phyloP scores from a whole-genome alignment of 2,113 vertebrate genomes.

The Phoxinus phoxinus region DNA sequence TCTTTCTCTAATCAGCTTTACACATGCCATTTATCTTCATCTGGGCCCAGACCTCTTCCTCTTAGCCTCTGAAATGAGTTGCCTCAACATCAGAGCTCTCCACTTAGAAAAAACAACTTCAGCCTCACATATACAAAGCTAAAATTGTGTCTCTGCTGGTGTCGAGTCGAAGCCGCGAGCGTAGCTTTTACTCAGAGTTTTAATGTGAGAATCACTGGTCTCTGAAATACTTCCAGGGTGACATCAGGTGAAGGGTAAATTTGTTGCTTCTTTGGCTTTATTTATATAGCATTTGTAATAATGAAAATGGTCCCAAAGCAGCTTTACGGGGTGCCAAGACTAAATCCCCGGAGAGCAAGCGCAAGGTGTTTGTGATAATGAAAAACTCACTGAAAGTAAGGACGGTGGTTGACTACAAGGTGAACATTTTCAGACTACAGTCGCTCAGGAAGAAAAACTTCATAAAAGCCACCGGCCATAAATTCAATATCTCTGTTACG shows the following conservation, averaged over 20 bases:
- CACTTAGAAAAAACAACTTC: conserved; percentile 19
- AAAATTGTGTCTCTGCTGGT: conserved; percentile 44
- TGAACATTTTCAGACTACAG: not conserved
- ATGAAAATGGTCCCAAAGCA: conserved; percentile 12
- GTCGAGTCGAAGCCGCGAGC: not conserved
- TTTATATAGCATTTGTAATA: conserved; percentile 5
- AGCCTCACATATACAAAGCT: not conserved
- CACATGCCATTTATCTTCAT: conserved; percentile 57
- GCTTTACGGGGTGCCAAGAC: not conserved
- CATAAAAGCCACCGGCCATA: not conserved
- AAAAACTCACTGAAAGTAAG: conserved; percentile 22
- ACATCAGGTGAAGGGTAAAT: conserved; percentile 25
- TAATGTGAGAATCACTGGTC: not conserved
- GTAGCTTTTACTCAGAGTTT: not conserved
- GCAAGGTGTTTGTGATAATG: conserved; percentile 20
- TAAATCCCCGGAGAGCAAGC: not conserved
- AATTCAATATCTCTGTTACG: not conserved
- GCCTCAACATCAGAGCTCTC: conserved; percentile 41
- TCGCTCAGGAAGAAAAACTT: not conserved
- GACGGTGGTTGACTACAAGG: not conserved
- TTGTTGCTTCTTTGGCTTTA: not conserved
- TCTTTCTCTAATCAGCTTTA: conserved; percentile 55
- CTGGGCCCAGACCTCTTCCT: conserved; percentile 33
- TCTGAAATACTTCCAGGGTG: conserved; percentile 26
- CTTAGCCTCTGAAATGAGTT: conserved; percentile 53